Conservation (phyloP, 2,888 invertebrate genomes). For the Sarcophaga carnaria region DNA sequence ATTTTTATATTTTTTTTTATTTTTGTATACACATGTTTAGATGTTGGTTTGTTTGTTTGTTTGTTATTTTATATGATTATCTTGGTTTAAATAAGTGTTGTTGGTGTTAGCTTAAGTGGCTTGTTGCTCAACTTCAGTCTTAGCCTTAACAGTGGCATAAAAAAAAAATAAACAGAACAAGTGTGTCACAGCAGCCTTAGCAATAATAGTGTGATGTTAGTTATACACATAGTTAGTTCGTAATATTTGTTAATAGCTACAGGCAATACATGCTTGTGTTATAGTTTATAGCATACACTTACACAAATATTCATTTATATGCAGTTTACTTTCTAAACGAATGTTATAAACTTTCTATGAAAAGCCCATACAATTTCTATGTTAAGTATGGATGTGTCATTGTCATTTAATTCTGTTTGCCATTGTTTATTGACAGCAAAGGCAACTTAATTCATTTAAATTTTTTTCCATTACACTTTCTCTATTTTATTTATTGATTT, state of each 20-base stretch:
- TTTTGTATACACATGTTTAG: too few relatives aligned
- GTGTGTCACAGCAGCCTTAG: not conserved
- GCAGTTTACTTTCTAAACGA: too few relatives aligned
- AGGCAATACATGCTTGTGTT: not conserved
- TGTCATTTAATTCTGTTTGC: too few relatives aligned
- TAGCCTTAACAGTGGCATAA: conserved; percentile 23
- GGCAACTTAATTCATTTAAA: too few relatives aligned
- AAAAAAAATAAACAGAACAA: not conserved
- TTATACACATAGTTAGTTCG: not conserved
- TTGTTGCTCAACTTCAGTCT: conserved; percentile 57
- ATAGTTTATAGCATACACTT: not conserved
- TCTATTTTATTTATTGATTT: too few relatives aligned
- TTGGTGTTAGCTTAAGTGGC: conserved; percentile 65
- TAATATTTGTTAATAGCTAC: not conserved
- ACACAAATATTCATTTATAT: not conserved
- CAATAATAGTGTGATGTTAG: not conserved
- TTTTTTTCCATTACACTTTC: too few relatives aligned
- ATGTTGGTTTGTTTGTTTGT: not conserved
- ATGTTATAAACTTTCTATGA: too few relatives aligned
- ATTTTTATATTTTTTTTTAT: not conserved
- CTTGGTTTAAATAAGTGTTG: conserved; percentile 54
- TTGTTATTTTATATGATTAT: conserved; percentile 58
- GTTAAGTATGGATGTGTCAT: too few relatives aligned
- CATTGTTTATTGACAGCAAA: too few relatives aligned
- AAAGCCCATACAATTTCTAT: too few relatives aligned